Evolutionary conservation across 2,797 vertebrate genomes (phyloP).

Genomic region (Thalassophryne amazonica): DNA sequence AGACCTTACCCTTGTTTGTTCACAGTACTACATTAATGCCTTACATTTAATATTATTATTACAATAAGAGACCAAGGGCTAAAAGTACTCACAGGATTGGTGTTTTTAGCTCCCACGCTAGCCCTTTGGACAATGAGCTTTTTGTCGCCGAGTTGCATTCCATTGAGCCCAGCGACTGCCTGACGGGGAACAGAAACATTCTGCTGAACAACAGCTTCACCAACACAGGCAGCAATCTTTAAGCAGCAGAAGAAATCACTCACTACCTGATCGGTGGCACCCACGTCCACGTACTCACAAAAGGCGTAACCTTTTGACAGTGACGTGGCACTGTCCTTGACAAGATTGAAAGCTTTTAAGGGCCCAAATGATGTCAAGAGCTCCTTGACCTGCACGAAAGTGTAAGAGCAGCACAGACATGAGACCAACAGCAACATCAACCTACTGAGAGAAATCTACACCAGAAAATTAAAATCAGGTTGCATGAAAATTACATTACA

Average conservation of each 20-base stretch:
- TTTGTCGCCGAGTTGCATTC: constrained; percentile 83
- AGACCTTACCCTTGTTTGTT: too few species aligned
- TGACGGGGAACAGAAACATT: constrained; percentile 26
- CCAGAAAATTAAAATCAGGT: too few species aligned
- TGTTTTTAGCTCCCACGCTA: constrained; percentile 79
- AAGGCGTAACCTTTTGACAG: constrained; percentile 84
- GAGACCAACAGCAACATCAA: neutral
- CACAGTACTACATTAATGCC: too few species aligned
- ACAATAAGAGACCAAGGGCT: neutral
- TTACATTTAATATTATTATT: too few species aligned
- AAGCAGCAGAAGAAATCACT: neutral
- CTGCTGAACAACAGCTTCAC: neutral
- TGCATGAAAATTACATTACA: too few species aligned
- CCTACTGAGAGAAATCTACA: constrained; percentile 41
- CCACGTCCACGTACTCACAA: constrained; percentile 80
- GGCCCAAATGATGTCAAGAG: constrained; percentile 81
- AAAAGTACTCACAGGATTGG: constrained; percentile 68
- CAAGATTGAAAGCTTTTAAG: constrained; percentile 82
- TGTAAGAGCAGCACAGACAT: constrained; percentile 5
- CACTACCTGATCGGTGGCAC: constrained; percentile 77
- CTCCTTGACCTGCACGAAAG: constrained; percentile 77
- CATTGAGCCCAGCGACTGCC: constrained; percentile 79
- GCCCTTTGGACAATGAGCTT: constrained; percentile 81
- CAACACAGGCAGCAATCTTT: neutral
- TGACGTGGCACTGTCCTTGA: constrained; percentile 83